These are phyloP conservation scores for Parotocinclus haroldoi DNA, from an alignment of 2,797 vertebrate species.

Conservation along the genomic window DNA sequence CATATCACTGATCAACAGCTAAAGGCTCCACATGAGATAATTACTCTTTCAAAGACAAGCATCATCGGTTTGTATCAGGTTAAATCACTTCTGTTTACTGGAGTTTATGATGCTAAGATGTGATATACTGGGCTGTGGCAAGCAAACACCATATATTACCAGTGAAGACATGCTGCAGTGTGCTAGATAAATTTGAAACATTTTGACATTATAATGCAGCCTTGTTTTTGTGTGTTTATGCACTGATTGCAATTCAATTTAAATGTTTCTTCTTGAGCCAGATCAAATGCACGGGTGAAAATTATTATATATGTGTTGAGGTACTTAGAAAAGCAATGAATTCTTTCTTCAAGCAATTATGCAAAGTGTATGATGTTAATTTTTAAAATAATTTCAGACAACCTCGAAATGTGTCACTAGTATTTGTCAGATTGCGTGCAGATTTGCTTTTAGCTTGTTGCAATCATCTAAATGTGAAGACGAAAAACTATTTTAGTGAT, in stretches of 20 bases:
- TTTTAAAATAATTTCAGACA: conserved; percentile 47
- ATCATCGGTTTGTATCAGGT: conserved; percentile 13
- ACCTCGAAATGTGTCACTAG: conserved; percentile 49
- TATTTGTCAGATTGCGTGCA: conserved; percentile 27
- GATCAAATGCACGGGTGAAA: conserved; percentile 18
- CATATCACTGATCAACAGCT: conserved; percentile 22
- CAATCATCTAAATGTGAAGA: conserved; percentile 33
- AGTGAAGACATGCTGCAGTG: too few species aligned
- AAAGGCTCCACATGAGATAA: conserved; percentile 12
- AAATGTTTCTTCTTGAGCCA: too few species aligned
- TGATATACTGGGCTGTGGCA: neutral
- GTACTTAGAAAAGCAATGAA: conserved; percentile 38
- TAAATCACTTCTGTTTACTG: conserved; percentile 14
- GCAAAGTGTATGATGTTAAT: conserved; percentile 45
- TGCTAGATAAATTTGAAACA: too few species aligned
- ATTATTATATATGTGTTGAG: conserved; percentile 6
- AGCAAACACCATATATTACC: too few species aligned
- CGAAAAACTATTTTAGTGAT: conserved; percentile 39
- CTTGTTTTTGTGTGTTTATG: too few species aligned
- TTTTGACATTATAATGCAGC: too few species aligned
- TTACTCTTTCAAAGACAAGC: conserved; percentile 18
- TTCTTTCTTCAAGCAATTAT: conserved; percentile 42
- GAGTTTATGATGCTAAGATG: conserved; percentile 18
- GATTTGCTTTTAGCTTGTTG: conserved; percentile 41
- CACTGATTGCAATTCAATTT: too few species aligned